Base-by-base conservation (phyloP, 2,888 invertebrate genomes). In the Julus scandinavius region DNA sequence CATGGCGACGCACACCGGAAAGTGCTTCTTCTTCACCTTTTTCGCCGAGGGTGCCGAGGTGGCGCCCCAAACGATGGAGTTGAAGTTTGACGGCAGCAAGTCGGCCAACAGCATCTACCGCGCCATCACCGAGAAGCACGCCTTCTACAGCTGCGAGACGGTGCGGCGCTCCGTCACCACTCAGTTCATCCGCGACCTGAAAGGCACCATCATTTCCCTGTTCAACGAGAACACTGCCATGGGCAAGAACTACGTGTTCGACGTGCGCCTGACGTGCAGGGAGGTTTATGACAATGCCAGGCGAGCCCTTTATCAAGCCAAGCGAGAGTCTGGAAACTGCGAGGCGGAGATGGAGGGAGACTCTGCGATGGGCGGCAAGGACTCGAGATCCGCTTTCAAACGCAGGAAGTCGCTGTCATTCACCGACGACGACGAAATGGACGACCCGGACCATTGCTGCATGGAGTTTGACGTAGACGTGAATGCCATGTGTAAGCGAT, bases 61-160 rank as follows among this genome's bases (percentile, higher is more conserved):
- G 15, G 95, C 95, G 90, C 94, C 95, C 3, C 94, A 83, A 20
- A 72, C 29, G 40, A 85, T 96, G 89, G 95, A 96, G 92, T 95
- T 96, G 90, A 96, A 96, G 92, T 94, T 97, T 93, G 95, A 96
- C 90, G 96, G 96, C 85, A 95, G 95, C 89, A 95, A 96, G 85
- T 95, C 96, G 86, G 97, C 97, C 0, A 96, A 96, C 85, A 96
- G 96, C 63, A 93, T 97, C 45, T 97, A 96, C 92, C 94, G 97
- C 87, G 96, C 97, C 41, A 96, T 97, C 90, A 97, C 97, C 0
- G 97, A 97, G 93, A 96, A 97, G 90, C 97, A 97, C 92, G 97
- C 97, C 85, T 97, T 97, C 93, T 97, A 97, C 93, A 96, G 96
- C 92, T 97, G 97, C 93, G 97, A 97, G 92, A 97, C 97, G 0